A percentile compares a stretch with the other conserved stretches of the same genome.
These are phyloP conservation scores for Tadarida brasiliensis DNA, from an alignment of 2,797 vertebrate genomes.

Conservation along the genomic window DNA sequence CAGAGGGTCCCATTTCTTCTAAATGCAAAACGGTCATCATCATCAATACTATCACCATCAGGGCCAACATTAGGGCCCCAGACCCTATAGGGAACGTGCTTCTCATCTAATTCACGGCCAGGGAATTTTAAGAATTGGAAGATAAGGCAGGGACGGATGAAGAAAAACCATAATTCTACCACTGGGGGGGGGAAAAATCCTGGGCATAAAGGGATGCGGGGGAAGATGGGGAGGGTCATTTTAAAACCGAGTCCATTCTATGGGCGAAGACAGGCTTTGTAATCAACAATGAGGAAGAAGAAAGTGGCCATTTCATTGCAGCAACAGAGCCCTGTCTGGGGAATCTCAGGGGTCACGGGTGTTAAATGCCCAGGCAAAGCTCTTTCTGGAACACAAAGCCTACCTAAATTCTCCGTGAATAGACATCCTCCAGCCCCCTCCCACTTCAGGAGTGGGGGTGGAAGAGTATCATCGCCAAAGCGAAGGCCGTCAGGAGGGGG, in stretches of 20 bases:
- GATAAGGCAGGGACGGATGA: neutral
- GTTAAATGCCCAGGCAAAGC: neutral
- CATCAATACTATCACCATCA: neutral
- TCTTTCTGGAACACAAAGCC: neutral
- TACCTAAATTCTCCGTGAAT: constrained; percentile 30
- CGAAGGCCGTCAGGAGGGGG: neutral
- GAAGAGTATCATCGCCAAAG: neutral
- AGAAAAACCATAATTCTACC: neutral
- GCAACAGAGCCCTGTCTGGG: neutral
- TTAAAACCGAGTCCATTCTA: neutral
- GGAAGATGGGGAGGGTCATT: neutral
- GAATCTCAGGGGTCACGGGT: neutral
- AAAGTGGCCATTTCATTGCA: neutral
- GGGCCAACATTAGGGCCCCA: neutral
- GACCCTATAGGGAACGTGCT: neutral
- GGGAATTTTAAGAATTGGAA: neutral
- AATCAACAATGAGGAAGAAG: neutral
- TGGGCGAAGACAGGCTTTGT: neutral
- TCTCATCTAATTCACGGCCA: neutral
- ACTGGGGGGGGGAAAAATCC: neutral
- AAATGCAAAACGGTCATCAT: neutral
- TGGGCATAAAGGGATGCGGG: neutral
- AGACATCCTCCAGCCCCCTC: constrained; percentile 33
- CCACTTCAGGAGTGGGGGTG: neutral
- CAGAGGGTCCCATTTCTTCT: neutral